Evolutionary conservation across 2,113 vertebrate genomes (phyloP).

Genomic region (Campylomormyrus numenius): DNA sequence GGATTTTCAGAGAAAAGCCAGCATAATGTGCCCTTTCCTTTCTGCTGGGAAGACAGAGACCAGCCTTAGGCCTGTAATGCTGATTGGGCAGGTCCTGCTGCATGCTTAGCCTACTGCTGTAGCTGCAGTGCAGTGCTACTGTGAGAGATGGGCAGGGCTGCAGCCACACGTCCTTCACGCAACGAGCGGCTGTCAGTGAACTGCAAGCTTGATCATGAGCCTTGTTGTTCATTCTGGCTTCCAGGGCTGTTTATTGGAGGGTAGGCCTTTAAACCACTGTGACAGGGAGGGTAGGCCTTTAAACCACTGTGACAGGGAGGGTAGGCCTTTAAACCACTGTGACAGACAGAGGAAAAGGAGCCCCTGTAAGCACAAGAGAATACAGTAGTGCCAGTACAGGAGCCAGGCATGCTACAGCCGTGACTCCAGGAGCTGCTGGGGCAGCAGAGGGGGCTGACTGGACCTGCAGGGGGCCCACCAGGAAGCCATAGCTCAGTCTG

Average conservation of each 20-base stretch:
- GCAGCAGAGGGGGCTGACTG: neutral
- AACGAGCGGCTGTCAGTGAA: neutral
- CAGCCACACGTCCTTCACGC: neutral
- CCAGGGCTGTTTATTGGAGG: neutral
- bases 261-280: neutral
- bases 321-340: neutral
- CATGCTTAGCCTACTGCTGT: neutral
- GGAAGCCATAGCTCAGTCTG: neutral
- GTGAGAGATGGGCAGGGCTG: neutral
- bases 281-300: neutral
- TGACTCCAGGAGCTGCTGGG: neutral
- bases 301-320: neutral
- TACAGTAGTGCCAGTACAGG: neutral
- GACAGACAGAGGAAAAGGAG: neutral
- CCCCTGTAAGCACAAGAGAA: neutral
- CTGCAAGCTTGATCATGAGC: neutral
- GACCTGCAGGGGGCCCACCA: neutral
- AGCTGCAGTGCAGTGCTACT: neutral
- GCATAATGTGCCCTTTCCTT: neutral
- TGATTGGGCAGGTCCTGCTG: slow-evolving; percentile 2
- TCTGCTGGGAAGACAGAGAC: neutral
- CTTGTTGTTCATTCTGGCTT: neutral
- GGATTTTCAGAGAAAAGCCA: neutral
- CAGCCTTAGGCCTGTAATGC: neutral
- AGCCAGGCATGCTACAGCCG: neutral